Percentiles rank a stretch among this genome's conserved stretches.
Evolutionary conservation across 2,113 vertebrate species (phyloP).

Genomic region (Neotoma lepida): DNA sequence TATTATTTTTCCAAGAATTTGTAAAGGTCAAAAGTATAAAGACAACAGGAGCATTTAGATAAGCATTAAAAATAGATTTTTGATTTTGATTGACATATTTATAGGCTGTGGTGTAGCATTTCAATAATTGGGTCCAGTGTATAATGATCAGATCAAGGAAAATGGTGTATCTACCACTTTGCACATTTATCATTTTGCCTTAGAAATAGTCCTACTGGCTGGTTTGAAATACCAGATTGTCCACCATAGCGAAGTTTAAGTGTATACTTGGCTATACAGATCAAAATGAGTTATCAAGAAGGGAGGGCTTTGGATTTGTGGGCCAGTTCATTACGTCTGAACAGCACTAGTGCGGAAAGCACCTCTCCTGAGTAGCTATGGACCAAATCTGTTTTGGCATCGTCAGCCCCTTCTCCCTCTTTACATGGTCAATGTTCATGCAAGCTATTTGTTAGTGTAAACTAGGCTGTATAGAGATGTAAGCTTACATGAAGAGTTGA

Average conservation of each 20-base stretch:
- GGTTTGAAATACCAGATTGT: not conserved
- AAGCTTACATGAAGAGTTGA: not conserved
- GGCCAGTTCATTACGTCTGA: not conserved
- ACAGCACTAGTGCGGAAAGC: too few species aligned
- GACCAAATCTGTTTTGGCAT: not conserved
- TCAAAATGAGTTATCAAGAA: not conserved
- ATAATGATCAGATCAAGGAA: not conserved
- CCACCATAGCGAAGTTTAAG: not conserved
- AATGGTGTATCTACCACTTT: not conserved
- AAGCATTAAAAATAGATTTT: not conserved
- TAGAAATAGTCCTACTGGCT: not conserved
- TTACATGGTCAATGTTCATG: conserved; percentile 34
- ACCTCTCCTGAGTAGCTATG: not conserved
- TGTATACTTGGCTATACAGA: not conserved
- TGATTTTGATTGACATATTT: conserved; percentile 5
- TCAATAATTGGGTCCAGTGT: not conserved
- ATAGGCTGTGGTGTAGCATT: not conserved
- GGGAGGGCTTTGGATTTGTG: not conserved
- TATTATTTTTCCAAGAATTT: conserved; percentile 9
- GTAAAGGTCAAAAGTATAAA: conserved; percentile 23
- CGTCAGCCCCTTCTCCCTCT: not conserved
- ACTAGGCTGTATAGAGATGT: not conserved
- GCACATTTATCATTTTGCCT: not conserved
- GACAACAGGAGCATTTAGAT: not conserved
- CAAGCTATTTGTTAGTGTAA: not conserved